Percentiles rank a stretch among this genome's conserved stretches.
phyloP scores from a whole-genome alignment of 2,797 vertebrate species.

The Helarctos malayanus region DNA sequence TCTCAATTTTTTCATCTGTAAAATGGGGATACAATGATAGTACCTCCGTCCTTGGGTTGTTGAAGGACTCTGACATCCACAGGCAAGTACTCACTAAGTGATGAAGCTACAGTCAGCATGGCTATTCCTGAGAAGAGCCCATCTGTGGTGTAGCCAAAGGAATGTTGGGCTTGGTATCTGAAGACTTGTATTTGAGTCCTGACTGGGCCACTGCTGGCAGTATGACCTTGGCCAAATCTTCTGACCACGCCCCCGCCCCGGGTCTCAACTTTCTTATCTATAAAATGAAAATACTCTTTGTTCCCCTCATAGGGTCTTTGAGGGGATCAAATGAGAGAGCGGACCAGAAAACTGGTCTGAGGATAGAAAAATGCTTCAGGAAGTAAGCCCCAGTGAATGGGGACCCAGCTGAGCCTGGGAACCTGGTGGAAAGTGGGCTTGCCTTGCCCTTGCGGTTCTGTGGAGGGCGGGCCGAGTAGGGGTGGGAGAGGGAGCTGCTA shows the following conservation, averaged over 20 bases:
- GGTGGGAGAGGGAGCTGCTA: conserved; percentile 62
- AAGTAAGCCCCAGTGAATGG: neutral
- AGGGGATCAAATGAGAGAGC: neutral
- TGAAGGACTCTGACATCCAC: neutral
- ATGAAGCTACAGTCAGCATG: neutral
- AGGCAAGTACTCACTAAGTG: neutral
- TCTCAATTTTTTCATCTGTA: neutral
- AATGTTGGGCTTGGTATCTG: neutral
- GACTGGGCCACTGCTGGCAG: too few relatives aligned
- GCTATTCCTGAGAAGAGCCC: neutral
- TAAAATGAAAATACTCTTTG: neutral
- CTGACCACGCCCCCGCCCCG: neutral
- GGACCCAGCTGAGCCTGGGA: neutral
- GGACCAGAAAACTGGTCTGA: neutral
- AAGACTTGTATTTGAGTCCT: neutral
- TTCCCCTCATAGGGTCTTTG: neutral
- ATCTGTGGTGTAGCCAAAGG: neutral
- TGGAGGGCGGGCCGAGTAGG: neutral
- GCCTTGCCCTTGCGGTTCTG: conserved; percentile 51
- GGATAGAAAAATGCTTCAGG: neutral
- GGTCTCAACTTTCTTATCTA: neutral
- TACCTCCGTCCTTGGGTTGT: neutral
- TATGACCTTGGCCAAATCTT: neutral
- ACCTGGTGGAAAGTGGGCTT: neutral
- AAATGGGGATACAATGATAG: neutral